phyloP scores from a whole-genome alignment of 37 sponge, comb jelly and placozoan genomes.

The Chondrosia reniformis region DNA sequence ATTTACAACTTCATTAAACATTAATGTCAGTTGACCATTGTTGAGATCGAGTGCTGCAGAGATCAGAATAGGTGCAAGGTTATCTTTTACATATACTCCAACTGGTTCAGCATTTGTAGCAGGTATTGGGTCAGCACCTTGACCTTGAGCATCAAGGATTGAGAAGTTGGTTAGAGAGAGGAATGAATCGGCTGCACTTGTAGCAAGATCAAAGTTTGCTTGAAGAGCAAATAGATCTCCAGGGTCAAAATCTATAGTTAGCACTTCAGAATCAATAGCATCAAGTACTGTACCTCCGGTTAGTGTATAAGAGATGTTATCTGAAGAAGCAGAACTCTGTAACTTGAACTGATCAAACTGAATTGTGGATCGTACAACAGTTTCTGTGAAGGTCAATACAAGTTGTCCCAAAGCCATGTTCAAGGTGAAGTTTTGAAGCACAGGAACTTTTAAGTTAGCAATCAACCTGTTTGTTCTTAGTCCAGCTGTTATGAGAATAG shows the following conservation, averaged over 20 bases:
- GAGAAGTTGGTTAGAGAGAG: slow-evolving; percentile 66
- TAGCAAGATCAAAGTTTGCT: slow-evolving; percentile 46
- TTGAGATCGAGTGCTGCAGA: slow-evolving; percentile 69
- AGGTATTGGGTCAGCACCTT: slow-evolving; percentile 32
- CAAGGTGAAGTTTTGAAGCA: slow-evolving; percentile 45
- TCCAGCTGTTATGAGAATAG: slow-evolving; percentile 35
- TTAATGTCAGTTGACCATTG: slow-evolving; percentile 49
- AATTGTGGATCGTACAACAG: slow-evolving; percentile 59
- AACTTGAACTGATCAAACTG: slow-evolving; percentile 53
- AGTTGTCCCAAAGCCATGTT: slow-evolving; percentile 70
- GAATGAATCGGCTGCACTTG: slow-evolving; percentile 32
- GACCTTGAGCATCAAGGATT: slow-evolving; percentile 63
- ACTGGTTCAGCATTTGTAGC: slow-evolving; percentile 17
- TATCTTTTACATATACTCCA: slow-evolving; percentile 42
- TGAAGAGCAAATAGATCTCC: slow-evolving; percentile 55
- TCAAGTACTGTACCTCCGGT: slow-evolving; percentile 58
- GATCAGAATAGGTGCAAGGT: slow-evolving; percentile 53
- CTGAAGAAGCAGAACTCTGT: slow-evolving; percentile 41
- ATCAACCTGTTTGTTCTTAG: slow-evolving; percentile 42
- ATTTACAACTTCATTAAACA: slow-evolving; percentile 74
- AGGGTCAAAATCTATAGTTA: slow-evolving; percentile 53
- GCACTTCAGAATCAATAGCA: slow-evolving; percentile 29
- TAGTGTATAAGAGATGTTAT: slow-evolving; percentile 38
- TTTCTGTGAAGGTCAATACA: slow-evolving; percentile 78
- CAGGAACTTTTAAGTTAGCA: slow-evolving; percentile 75